Base-by-base conservation (phyloP, 64 coral and sea anemone genomes). In the Dendrophyllia cribrosa region DNA sequence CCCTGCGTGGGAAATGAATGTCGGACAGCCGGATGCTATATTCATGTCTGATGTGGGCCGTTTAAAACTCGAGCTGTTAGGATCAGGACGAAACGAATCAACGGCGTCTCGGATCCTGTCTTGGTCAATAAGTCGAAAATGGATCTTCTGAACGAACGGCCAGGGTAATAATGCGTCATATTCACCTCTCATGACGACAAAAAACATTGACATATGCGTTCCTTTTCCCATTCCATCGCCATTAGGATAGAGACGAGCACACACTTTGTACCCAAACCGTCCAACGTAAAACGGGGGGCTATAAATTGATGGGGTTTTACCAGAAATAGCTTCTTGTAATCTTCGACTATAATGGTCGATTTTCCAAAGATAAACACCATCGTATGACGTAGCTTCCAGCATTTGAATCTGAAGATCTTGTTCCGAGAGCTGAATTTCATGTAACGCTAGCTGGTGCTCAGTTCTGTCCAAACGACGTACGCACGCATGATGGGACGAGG, bases 331-430 rank as follows among this genome's bases (percentile, higher is more conserved):
- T 51, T 83, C 80, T 49, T 83, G 80, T 5, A 83, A 64, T 51
- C 80, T 91, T 56, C 66, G 65, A 1, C 76, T 45, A 49, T 64
- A 91, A 13, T 68, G 49, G 44, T 91, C 89, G 19, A 91, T 91
- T 81, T 91, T 91, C 89, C 89, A 91, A 21, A 91, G 53, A 14
- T 91, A 91, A 25, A 56, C 34, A 13, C 89, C 89, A 48, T 73
- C 77, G 17, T 91, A 91, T 8, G 89, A 91, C 0, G 89, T 91
- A 43, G 77, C 64, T 43, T 91, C 65, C 24, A 91, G 89, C 77
- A 72, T 82, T 56, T 82, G 76, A 59, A 91, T 44, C 50, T 79
- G 79, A 43, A 91, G 23, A 65, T 91, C 77, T 46, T 91, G 89
- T 72, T 91, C 76, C 1, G 77, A 51, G 51, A 81, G 77, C 15